These are phyloP conservation scores for Microcebus lehilahytsara DNA, from an alignment of 2,113 vertebrate species.

Conservation along the genomic window DNA sequence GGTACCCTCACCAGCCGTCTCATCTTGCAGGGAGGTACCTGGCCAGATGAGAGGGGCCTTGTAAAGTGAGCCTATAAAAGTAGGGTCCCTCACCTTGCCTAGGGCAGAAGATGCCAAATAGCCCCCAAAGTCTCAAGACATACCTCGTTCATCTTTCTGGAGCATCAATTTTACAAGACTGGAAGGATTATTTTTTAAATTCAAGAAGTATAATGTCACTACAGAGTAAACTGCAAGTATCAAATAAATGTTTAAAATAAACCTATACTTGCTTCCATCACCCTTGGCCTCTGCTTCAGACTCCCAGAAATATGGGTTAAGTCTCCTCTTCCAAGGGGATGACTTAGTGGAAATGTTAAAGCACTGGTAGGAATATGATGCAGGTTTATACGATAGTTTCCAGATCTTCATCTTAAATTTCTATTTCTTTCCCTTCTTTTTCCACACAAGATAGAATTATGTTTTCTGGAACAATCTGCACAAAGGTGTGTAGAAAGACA, in stretches of 20 bases:
- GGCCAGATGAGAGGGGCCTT: background rate
- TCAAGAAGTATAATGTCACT: background rate
- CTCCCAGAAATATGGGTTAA: background rate
- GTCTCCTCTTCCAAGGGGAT: background rate
- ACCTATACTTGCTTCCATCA: background rate
- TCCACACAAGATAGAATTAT: background rate
- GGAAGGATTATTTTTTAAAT: background rate
- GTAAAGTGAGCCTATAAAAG: background rate
- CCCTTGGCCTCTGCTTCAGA: background rate
- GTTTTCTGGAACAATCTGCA: background rate
- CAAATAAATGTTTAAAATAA: background rate
- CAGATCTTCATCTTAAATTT: background rate
- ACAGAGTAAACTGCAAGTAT: background rate
- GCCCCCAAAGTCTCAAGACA: background rate
- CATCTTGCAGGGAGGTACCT: background rate
- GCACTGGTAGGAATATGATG: background rate
- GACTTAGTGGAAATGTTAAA: background rate
- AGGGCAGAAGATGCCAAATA: background rate
- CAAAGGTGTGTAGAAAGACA: background rate
- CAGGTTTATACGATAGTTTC: background rate
- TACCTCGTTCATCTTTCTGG: background rate
- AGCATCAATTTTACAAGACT: background rate
- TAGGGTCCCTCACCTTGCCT: background rate
- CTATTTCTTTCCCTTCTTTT: background rate
- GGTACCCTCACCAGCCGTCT: background rate